Base-by-base conservation (phyloP, 2,888 invertebrate species). In the Drosophila aldrichi region DNA sequence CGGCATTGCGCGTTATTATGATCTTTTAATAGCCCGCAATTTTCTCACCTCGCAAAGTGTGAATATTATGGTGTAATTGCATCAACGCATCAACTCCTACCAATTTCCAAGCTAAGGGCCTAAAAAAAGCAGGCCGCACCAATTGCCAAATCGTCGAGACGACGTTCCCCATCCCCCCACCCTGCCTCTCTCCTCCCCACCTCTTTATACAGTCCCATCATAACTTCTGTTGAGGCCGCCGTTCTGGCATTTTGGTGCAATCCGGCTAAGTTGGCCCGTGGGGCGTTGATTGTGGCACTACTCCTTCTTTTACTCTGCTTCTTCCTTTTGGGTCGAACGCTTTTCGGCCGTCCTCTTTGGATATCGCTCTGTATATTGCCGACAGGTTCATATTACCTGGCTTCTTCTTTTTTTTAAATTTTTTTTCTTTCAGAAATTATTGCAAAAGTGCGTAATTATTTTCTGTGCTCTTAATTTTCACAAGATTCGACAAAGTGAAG, bases 31-130 rank as follows among this genome's bases (percentile, higher is more conserved):
- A 92, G 93, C 92, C 91, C 81, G 92, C 92, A 92, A 92, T 92
- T 92, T 93, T 92, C 92, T 92, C 92, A 93, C 93, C 92, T 92
- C 92, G 91, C 92, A 92, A 92, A 92, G 92, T 92, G 92, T 92
- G 92, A 92, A 92, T 92, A 92, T 92, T 93, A 92, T 92, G 92
- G 92, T 92, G 92, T 92, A 92, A 92, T 92, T 92, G 92, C 92
- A 92, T 92, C 92, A 92, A 92, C 92, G 92, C 91, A 92, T 91
- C 92, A 92, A 92, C 92, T 91, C 91, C 91, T 91, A 92, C 91
- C 92, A 92, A 92, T 91, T 92, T 91, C 80, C 48, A 62, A 80
- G 87, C 88, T 81, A 81, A 81, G 79, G 90, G 87, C 83, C 90
- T 77, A 88, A 77, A 80, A 80, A 46, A 89, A 89, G 74, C 66